Evolutionary conservation across 2,113 vertebrate genomes (phyloP), one percentile per base, ranked within the genome.

Genomic region (Myiozetetes cayanensis): DNA sequence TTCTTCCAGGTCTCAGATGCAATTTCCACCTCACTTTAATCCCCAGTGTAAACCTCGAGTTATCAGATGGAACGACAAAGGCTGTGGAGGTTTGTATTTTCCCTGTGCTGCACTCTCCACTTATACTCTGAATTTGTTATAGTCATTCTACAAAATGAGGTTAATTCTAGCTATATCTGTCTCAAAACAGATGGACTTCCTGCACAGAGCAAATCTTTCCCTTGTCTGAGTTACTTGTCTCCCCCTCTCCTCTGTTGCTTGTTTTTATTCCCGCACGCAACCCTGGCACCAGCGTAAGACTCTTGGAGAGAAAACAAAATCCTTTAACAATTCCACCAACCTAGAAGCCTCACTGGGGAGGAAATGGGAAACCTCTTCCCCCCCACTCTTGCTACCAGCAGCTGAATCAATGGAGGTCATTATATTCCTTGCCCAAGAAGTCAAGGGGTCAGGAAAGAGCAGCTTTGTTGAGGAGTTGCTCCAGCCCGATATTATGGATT

Each of bases 351-450:
- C 15, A 0, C 72, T 91, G 53, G 46, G 80, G 87, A 94, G 92
- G 94, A 97, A 97, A 97, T 5, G 89, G 88, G 97, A 91, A 96
- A 85, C 91, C 73, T 94, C 83, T 91, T 96, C 82, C 93, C 94
- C 74, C 93, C 70, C 94, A 35, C 61, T 96, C 77, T 72, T 77
- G 55, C 85, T 93, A 89, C 85, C 49, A 88, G 91, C 73, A 63
- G 81, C 87, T 82, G 95, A 93, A 96, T 97, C 96, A 96, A 97
- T 97, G 94, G 79, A 85, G 92, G 87, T 94, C 95, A 96, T 96
- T 97, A 96, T 97, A 58, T 67, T 89, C 81, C 82, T 85, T 47
- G 67, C 92, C 90, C 84, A 93, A 93, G 95, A 90, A 95, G 96
- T 95, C 94, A 93, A 91, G 28, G 91, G 95, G 95, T 96, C 95